These are phyloP conservation scores for Premnoplex brunnescens DNA, from an alignment of 2,797 vertebrate species.

Conservation along the genomic window DNA sequence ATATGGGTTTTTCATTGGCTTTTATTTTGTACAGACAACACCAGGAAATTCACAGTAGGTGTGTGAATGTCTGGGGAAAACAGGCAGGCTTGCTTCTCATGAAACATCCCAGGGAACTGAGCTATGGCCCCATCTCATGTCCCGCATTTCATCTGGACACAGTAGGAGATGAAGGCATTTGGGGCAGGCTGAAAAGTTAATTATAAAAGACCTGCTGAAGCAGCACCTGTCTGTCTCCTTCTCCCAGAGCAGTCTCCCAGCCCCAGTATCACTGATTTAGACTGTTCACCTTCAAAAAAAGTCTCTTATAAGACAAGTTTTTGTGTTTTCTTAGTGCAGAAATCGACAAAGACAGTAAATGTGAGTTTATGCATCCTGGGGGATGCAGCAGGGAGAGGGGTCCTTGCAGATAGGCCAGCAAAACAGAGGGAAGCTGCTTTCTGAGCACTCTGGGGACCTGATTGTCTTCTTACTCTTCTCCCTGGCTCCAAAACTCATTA, in stretches of 20 bases:
- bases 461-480: not conserved
- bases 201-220: not conserved
- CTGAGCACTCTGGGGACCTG: not conserved
- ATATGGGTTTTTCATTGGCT: not conserved
- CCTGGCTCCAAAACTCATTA: rapidly evolving
- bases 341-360: not conserved
- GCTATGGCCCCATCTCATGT: not conserved
- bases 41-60: not conserved
- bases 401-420: rapidly evolving
- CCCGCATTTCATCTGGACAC: rapidly evolving
- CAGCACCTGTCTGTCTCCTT: not conserved
- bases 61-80: not conserved
- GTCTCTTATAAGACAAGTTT: not conserved
- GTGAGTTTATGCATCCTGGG: rapidly evolving
- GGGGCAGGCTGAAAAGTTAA: not conserved
- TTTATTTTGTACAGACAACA: not conserved
- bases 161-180: not conserved
- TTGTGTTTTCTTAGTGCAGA: not conserved
- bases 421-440: not conserved
- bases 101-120: not conserved
- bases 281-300: not conserved
- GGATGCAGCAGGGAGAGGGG: not conserved
- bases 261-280: not conserved
- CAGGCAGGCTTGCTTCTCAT: not conserved
- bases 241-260: not conserved